These are phyloP conservation scores for Pyrrhia umbra DNA, from an alignment of 2,888 invertebrate species.

Conservation along the genomic window DNA sequence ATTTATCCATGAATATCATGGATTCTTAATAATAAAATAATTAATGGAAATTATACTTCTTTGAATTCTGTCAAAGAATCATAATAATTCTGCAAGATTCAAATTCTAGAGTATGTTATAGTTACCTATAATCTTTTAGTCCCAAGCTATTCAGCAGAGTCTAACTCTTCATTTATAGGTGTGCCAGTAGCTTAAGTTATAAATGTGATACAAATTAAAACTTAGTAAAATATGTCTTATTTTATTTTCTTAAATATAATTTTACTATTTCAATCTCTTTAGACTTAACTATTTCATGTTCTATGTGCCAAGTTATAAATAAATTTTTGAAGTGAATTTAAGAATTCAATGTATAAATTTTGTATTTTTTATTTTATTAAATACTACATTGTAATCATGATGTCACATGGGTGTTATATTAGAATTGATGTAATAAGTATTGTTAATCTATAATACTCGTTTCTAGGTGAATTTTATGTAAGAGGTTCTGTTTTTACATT, in stretches of 20 bases:
- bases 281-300: slow-evolving; percentile 61
- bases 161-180: slow-evolving; percentile 57
- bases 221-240: slow-evolving; percentile 46
- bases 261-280: slow-evolving; percentile 63
- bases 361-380: slow-evolving; percentile 59
- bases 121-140: neutral
- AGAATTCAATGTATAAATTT: slow-evolving; percentile 61
- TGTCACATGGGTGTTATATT: slow-evolving; percentile 71
- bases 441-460: slow-evolving; percentile 81
- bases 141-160: slow-evolving; percentile 12
- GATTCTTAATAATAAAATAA: neutral
- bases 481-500: slow-evolving; percentile 86
- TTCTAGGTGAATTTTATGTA: slow-evolving; percentile 78
- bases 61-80: neutral
- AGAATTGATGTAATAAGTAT: slow-evolving; percentile 80
- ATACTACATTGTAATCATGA: slow-evolving; percentile 56
- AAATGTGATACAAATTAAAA: slow-evolving; percentile 79
- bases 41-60: neutral
- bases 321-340: slow-evolving; percentile 64
- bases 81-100: neutral
- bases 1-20: neutral
- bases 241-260: slow-evolving; percentile 48
- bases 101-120: neutral
- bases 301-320: slow-evolving; percentile 77
- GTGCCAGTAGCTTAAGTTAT: slow-evolving; percentile 72